phyloP scores from a whole-genome alignment of 2,888 invertebrate species.

The Eudasyphora cyanicolor region DNA sequence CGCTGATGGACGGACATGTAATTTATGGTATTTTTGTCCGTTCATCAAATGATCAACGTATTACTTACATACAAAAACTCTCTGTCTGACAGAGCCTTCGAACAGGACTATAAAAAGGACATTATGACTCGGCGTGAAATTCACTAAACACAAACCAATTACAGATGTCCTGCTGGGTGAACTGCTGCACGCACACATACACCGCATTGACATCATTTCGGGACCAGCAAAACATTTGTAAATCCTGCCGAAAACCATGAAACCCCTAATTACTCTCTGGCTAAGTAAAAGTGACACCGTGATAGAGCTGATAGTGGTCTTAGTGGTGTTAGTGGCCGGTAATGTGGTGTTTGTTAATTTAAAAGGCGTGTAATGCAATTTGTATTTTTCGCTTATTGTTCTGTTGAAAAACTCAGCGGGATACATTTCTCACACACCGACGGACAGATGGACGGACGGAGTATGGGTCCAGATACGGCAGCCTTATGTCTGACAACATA shows the following conservation, averaged over 20 bases:
- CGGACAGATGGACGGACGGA: not conserved
- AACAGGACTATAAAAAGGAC: constrained; percentile 49
- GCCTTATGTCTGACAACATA: not conserved
- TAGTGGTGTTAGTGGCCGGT: constrained; percentile 35
- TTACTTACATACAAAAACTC: not conserved
- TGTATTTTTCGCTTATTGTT: constrained; percentile 68
- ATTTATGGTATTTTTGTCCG: constrained; percentile 8
- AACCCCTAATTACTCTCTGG: constrained; percentile 60
- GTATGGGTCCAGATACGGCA: not conserved
- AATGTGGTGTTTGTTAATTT: constrained; percentile 62
- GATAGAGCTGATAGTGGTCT: constrained; percentile 39
- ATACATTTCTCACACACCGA: constrained; percentile 48
- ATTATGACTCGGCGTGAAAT: constrained; percentile 63
- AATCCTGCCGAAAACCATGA: constrained; percentile 57
- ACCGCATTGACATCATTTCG: not conserved
- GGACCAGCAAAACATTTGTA: constrained; percentile 38
- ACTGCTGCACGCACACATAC: constrained; percentile 42
- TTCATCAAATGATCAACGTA: constrained; percentile 31
- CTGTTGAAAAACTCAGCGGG: constrained; percentile 64
- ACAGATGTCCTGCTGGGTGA: constrained; percentile 66
- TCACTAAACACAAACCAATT: constrained; percentile 66
- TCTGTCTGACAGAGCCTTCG: too few species aligned
- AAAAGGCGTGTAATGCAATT: constrained; percentile 79
- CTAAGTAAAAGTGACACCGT: constrained; percentile 21
- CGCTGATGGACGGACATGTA: not conserved